These are phyloP conservation scores for Pseudopipra pipra DNA, from an alignment of 2,113 vertebrate genomes.

Conservation along the genomic window DNA sequence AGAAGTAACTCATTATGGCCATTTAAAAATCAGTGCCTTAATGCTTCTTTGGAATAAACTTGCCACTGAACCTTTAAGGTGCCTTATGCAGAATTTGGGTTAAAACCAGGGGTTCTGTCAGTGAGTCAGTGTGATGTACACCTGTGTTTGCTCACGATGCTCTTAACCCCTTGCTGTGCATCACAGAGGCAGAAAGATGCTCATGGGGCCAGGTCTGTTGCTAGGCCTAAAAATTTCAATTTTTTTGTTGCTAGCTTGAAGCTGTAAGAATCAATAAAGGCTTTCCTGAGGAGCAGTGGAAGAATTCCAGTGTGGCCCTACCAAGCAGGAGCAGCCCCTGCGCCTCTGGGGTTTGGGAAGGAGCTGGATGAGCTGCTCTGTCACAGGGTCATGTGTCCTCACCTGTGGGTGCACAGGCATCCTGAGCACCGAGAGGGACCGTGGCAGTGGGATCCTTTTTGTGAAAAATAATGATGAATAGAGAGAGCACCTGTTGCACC, in stretches of 20 bases:
- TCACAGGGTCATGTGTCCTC: fast-evolving
- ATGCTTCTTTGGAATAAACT: not conserved
- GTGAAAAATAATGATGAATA: not conserved
- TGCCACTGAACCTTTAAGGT: not conserved
- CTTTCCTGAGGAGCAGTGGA: not conserved
- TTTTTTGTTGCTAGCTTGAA: not conserved
- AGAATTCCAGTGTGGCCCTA: not conserved
- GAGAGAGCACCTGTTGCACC: not conserved
- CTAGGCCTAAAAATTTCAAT: not conserved
- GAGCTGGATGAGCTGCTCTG: not conserved
- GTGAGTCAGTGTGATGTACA: not conserved
- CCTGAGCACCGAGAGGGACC: fast-evolving
- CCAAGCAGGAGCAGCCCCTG: not conserved
- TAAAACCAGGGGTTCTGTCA: not conserved
- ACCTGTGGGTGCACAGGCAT: not conserved
- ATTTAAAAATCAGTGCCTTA: not conserved
- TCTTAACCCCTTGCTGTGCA: not conserved
- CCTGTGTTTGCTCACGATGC: fast-evolving
- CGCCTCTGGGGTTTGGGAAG: not conserved
- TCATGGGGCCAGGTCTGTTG: not conserved
- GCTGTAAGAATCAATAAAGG: not conserved
- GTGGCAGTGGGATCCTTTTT: fast-evolving
- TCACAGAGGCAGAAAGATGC: not conserved
- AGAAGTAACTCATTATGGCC: not conserved
- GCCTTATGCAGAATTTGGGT: not conserved